Conservation (phyloP, 2,113 vertebrate species). For the Pantherophis guttatus region DNA sequence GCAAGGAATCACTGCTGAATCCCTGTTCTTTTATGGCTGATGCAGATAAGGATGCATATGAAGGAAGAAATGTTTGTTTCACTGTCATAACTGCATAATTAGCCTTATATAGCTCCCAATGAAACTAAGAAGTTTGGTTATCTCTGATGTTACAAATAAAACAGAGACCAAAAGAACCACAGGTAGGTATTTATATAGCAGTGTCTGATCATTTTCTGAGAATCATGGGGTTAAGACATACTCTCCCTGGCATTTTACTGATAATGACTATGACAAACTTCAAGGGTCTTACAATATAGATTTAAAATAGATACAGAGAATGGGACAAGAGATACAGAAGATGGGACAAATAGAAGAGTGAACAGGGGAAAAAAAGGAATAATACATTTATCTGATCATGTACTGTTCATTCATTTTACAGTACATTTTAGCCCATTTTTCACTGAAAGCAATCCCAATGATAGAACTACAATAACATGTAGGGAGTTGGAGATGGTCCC, state of each 20-base stretch:
- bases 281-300: background rate
- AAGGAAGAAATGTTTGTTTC: background rate
- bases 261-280: background rate
- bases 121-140: background rate
- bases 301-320: background rate
- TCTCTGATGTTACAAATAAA: background rate
- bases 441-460: background rate
- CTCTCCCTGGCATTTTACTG: background rate
- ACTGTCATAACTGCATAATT: background rate
- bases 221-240: background rate
- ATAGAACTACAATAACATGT: background rate
- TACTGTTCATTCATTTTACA: background rate
- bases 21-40: background rate
- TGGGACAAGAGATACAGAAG: too few species aligned
- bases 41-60: background rate
- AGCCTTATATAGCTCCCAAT: background rate
- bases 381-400: background rate
- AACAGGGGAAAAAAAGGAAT: too few species aligned
- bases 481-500: background rate
- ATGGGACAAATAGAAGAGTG: background rate
- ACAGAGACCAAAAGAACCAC: background rate
- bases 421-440: background rate
- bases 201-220: background rate
- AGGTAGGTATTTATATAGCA: background rate
- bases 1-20: background rate